Percentiles rank a stretch among this genome's conserved stretches.
phyloP scores from a whole-genome alignment of 2,888 invertebrate species.

The Halocaridina rubra region DNA sequence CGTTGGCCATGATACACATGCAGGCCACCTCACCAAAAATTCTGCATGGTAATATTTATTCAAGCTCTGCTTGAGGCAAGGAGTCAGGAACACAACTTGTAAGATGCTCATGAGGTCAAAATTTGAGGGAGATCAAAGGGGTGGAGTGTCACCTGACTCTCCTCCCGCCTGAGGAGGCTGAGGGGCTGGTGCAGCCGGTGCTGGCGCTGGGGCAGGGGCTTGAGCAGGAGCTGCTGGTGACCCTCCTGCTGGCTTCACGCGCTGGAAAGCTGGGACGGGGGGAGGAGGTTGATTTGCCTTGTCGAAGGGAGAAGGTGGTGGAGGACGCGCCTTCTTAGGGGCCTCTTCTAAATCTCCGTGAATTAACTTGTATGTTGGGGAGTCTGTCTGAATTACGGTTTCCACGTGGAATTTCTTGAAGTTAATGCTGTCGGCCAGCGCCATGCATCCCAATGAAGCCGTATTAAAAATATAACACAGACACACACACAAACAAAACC shows the following conservation, averaged over 20 bases:
- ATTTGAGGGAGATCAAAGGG: not conserved
- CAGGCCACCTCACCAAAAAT: constrained; percentile 34
- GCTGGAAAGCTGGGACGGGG: constrained; percentile 29
- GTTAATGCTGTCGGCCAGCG: constrained; percentile 81
- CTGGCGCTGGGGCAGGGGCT: constrained; percentile 15
- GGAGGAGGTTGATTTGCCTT: constrained; percentile 25
- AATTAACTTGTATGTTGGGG: constrained; percentile 67
- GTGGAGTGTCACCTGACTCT: constrained; percentile 44
- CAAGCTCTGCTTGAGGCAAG: too few relatives aligned
- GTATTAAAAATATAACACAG: constrained; percentile 22
- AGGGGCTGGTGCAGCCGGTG: not conserved
- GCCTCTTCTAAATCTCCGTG: constrained; percentile 65
- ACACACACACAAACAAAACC: constrained; percentile 28
- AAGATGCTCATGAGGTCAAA: not conserved
- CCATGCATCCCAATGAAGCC: constrained; percentile 6
- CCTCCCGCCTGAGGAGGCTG: not conserved
- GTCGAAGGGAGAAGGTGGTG: constrained; percentile 23
- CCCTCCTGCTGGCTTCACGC: constrained; percentile 28
- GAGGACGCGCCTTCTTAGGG: constrained; percentile 21
- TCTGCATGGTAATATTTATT: too few relatives aligned
- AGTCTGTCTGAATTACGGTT: constrained; percentile 66
- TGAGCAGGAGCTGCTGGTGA: not conserved
- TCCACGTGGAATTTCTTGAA: constrained; percentile 89
- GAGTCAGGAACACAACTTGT: too few relatives aligned
- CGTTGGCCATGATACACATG: constrained; percentile 11